Evolutionary conservation across 2,797 vertebrate genomes (phyloP), one percentile per base, ranked within the genome.

Genomic region (Oryzias dopingdopingensis): DNA sequence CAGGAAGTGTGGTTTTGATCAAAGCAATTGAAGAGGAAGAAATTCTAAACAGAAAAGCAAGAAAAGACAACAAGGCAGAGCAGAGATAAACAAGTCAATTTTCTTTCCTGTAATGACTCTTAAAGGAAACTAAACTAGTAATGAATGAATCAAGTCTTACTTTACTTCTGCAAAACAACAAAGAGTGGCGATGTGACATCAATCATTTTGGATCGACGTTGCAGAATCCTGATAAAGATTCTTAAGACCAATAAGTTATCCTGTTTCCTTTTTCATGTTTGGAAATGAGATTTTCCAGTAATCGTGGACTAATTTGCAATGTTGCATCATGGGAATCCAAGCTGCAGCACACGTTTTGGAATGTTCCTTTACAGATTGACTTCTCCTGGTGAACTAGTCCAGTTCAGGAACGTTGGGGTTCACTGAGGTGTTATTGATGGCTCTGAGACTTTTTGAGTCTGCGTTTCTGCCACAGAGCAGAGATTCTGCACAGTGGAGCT

Each of bases 401-500:
- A 77, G 75, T 80, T 65, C 70, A 78, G 76, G 77, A 79, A 82
- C 81, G 76, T 37, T 72, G 80, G 76, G 76, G 47, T 63, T 76
- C 78, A 77, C 70, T 43, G 74, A 68, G 65, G 79, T 67, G 68
- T 86, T 82, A 83, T 76, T 41, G 32, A 85, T 81, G 55, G 59
- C 47, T 47, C 79, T 71, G 84, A 84, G 73, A 53, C 3, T 0
- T 17, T 45, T 59, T 55, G 58, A 46, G 55, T 24, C n/a, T 41
- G 60, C 22, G 42, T 50, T 50, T 18, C 60, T 6, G 54, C 6
- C 57, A 63, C 62, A 26, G 42, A 73, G 45, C 47, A 62, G 45
- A 67, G 65, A 32, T 70, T 67, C 66, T 66, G 69, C 70, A 90
- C 83, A 88, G 76, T 64, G 72, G 65, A 32, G 81, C 84, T 90